Conservation (phyloP, 2,113 vertebrate species). For the Egretta garzetta region DNA sequence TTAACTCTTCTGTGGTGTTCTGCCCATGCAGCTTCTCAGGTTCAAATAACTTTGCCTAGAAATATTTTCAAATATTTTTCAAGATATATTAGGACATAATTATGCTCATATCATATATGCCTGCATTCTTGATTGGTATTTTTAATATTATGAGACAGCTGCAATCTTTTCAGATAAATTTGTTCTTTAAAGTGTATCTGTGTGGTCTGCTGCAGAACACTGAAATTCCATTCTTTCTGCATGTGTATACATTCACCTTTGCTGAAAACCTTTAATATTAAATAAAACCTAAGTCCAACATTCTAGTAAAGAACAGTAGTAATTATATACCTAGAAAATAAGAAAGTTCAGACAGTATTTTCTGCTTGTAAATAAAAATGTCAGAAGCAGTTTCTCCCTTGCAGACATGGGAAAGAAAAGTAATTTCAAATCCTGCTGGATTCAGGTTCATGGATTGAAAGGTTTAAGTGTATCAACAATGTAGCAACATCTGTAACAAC, state of each 20-base stretch:
- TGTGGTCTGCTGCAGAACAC: slow-evolving; percentile 50
- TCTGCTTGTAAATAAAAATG: slow-evolving; percentile 38
- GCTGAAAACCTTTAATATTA: slow-evolving; percentile 33
- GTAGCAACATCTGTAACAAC: not conserved
- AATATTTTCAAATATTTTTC: not conserved
- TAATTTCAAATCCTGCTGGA: slow-evolving; percentile 10
- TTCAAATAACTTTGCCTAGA: not conserved
- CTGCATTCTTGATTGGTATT: not conserved
- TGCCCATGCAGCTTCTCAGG: not conserved
- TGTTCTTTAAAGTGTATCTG: slow-evolving; percentile 49
- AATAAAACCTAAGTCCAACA: not conserved
- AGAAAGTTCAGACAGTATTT: not conserved
- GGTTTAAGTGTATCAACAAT: not conserved
- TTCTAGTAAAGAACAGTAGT: not conserved
- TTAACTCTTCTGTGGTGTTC: slow-evolving; percentile 24
- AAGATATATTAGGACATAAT: not conserved
- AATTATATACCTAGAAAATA: slow-evolving; percentile 29
- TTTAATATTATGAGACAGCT: slow-evolving; percentile 56
- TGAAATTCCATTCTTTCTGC: slow-evolving; percentile 46
- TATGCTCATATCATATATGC: not conserved
- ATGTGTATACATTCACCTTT: slow-evolving; percentile 29
- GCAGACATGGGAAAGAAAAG: not conserved
- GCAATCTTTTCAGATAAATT: slow-evolving; percentile 61
- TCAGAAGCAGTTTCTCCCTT: slow-evolving; percentile 29
- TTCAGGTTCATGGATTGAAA: not conserved